Conservation (phyloP, 1,140 invertebrate genomes). For the Drosophila asahinai region DNA sequence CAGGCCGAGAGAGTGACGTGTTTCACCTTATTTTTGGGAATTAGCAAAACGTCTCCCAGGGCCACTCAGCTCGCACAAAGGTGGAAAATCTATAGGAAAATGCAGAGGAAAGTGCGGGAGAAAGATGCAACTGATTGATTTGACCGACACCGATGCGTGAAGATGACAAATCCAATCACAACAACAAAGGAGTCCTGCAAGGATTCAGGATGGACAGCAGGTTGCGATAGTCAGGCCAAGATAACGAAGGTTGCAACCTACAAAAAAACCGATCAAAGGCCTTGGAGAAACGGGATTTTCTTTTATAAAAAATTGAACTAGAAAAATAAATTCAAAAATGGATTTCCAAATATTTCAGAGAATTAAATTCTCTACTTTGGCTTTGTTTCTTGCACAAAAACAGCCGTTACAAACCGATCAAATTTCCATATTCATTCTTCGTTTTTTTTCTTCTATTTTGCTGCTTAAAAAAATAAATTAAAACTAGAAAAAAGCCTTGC, state of each 20-base stretch:
- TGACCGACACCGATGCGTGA: constrained; percentile 47
- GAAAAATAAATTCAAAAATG: neutral
- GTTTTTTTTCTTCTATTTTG: neutral
- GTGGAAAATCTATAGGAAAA: constrained; percentile 14
- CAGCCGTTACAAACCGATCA: constrained; percentile 43
- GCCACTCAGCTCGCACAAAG: constrained; percentile 13
- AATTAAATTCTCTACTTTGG: neutral
- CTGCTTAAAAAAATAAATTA: constrained; percentile 5
- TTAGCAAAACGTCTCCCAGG: constrained; percentile 64
- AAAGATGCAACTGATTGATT: constrained; percentile 45
- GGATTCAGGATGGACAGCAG: neutral
- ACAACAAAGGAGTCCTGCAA: constrained; percentile 41
- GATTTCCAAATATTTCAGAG: neutral
- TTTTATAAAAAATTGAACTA: neutral
- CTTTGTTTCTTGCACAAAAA: neutral
- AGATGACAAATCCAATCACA: constrained; percentile 64
- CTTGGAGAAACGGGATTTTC: neutral
- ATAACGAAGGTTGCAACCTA: neutral
- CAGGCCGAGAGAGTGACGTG: constrained; percentile 28
- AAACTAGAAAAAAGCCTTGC: constrained; percentile 9
- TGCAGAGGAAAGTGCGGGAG: neutral
- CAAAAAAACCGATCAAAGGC: neutral
- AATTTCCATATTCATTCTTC: constrained; percentile 50
- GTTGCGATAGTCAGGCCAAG: constrained; percentile 5
- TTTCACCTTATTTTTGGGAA: constrained; percentile 67